These are phyloP conservation scores for Sinonovacula constricta DNA, from an alignment of 1,140 invertebrate genomes.

Conservation along the genomic window DNA sequence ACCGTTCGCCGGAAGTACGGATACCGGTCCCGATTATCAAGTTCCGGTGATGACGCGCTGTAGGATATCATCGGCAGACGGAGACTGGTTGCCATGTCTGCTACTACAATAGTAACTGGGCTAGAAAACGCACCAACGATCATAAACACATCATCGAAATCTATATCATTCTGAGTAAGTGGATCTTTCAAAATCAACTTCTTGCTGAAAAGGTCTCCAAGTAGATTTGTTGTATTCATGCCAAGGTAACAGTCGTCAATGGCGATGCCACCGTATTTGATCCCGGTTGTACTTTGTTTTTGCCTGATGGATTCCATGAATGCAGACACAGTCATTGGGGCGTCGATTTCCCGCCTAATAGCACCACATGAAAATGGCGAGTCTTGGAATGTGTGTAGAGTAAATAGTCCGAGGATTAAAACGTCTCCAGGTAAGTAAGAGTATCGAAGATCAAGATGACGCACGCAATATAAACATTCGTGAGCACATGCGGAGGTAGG, in stretches of 20 bases:
- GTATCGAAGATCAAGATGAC: slow-evolving; percentile 43
- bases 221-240: slow-evolving; percentile 54
- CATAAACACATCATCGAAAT: slow-evolving; percentile 58
- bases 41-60: slow-evolving; percentile 57
- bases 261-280: slow-evolving; percentile 62
- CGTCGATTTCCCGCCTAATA: slow-evolving; percentile 38
- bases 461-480: slow-evolving; percentile 42
- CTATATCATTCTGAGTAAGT: slow-evolving; percentile 36
- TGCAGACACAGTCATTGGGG: slow-evolving; percentile 56
- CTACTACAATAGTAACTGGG: slow-evolving; percentile 55
- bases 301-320: slow-evolving; percentile 53
- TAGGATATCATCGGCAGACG: slow-evolving; percentile 63
- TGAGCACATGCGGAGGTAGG: slow-evolving; percentile 36
- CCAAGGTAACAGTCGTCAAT: slow-evolving; percentile 68
- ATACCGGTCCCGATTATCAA: slow-evolving; percentile 60
- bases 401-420: slow-evolving; percentile 64
- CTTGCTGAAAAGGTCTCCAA: slow-evolving; percentile 58
- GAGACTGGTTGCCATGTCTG: slow-evolving; percentile 56
- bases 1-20: slow-evolving; percentile 65
- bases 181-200: slow-evolving; percentile 39
- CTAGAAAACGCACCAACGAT: slow-evolving; percentile 65
- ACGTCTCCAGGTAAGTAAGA: slow-evolving; percentile 62
- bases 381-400: slow-evolving; percentile 50
- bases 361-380: slow-evolving; percentile 51
- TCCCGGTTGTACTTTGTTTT: slow-evolving; percentile 6